Base-by-base conservation (phyloP, 2,888 invertebrate genomes). In the Hemaris fuciformis region DNA sequence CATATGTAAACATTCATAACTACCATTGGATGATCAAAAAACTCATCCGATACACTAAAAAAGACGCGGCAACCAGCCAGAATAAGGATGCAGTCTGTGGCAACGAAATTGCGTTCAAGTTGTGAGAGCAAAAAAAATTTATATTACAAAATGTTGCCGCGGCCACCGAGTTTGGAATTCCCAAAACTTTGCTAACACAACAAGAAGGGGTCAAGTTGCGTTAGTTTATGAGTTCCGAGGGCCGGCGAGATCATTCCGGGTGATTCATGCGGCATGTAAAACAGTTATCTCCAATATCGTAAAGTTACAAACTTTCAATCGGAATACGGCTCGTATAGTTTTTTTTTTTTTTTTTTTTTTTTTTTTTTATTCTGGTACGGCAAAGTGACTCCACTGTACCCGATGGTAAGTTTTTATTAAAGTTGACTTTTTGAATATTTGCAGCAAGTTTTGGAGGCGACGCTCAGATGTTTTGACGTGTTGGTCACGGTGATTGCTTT, bases 91-190 rank as follows among this genome's bases (percentile, higher is more conserved):
- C 46, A 48, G 53, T 53, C 53, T 53, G 53, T 31, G 53, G 15
- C 25, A 25, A 23, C 41, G 18, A 60, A 41, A 60, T 80, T 79
- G 77, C 75, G 72, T 76, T 72, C 64, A 67, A 66, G 70, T 57
- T 61, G 65, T 42, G 67, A 65, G 66, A 27, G 20, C 23, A 61
- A 77, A 81, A 82, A 81, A 82, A 82, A 81, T 70, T 25, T 76
- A 66, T 77, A 79, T 77, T 76, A 81, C 75, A 71, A 79, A 82
- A 80, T 79, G 80, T 73, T 38, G 71, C 71, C 61, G 64, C 68
- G 63, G 64, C 64, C 65, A 64, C 64, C 65, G 69, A 67, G 71
- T 48, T 53, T 59, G 61, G 61, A 56, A 61, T 53, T 63, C 68
- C 65, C 68, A 69, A 66, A 62, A 64, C 53, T 45, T 42, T 41